Conservation (phyloP, 1,140 invertebrate genomes). For the Linepithema humile region DNA sequence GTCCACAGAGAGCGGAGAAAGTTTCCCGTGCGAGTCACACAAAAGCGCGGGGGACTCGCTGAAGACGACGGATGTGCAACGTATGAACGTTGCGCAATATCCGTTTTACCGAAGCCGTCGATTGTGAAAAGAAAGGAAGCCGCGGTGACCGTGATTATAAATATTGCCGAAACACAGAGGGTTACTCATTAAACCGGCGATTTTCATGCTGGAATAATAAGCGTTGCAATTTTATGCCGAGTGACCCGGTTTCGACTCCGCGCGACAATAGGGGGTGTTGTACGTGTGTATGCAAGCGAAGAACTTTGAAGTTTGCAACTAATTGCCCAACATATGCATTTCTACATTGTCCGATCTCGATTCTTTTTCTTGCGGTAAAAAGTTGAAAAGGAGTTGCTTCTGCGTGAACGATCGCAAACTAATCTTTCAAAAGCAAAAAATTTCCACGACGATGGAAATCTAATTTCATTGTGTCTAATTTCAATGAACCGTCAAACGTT, state of each 20-base stretch:
- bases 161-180: background rate
- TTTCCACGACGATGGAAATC: no score
- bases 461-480: background rate
- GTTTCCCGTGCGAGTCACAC: conserved; percentile 65
- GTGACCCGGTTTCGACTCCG: conserved; percentile 40
- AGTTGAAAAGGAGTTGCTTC: background rate
- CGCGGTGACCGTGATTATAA: conserved; percentile 43
- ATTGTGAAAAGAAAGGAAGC: conserved; percentile 65
- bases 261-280: conserved; percentile 19
- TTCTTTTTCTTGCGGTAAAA: background rate
- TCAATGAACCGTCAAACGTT: background rate
- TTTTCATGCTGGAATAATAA: conserved; percentile 23
- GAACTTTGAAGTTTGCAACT: background rate
- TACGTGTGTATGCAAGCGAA: background rate
- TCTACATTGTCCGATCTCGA: background rate
- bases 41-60: conserved; percentile 51
- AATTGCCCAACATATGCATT: conserved; percentile 12
- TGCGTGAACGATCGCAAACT: background rate
- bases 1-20: conserved; percentile 59
- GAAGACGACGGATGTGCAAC: conserved; percentile 55
- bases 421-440: background rate
- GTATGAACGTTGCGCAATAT: conserved; percentile 61
- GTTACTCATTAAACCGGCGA: conserved; percentile 2
- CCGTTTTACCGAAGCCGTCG: conserved; percentile 59
- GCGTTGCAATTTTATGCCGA: conserved; percentile 16